Base-by-base conservation (phyloP, 2,113 vertebrate genomes). In the Melanerpes formicivorus region DNA sequence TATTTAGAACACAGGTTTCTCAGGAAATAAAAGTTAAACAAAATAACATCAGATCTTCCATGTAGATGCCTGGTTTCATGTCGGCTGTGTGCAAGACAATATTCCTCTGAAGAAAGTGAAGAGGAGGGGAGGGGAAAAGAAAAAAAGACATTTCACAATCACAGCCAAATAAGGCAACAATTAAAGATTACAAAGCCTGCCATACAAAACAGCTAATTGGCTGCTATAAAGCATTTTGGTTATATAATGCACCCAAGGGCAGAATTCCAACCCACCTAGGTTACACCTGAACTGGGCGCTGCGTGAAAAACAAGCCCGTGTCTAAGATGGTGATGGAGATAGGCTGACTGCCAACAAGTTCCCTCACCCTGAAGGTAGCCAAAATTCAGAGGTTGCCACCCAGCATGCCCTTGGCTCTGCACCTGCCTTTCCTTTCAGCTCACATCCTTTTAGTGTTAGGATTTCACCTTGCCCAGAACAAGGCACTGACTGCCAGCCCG, bases 181-280 rank as follows among this genome's bases (percentile, higher is more conserved):
- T 84, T 90, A 94, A 78, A 89, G 72, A 87, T 54, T 30, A 67
- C 10, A 34, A 81, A 84, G 81, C 80, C 42, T 87, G 52, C 18
- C 34, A 70, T 3, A 17, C 11, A 82, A 76, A 89, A 46, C 56
- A 87, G n/a, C 29, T 62, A 55, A 27, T 44, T 62, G 70, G n/a
- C 55, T 87, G 44, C 66, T 60, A 37, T 42, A 37, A 80, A 52
- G 42, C 59, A 80, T 85, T 73, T 66, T 1, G 0, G 9, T 30
- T 70, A 10, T 23, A 19, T 10, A 72, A 80, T 0, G 6, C 2
- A 1, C 75, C 79, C 37, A 18, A 80, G 14, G 87, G 76, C 56
- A 93, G 85, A 85, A 87, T 80, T 93, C 69, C 84, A 95, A 67
- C 55, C 79, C 42, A 42, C 22, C 32, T 63, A 81, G 78, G 16